Evolutionary conservation across 2,797 vertebrate species (phyloP), one percentile per base, ranked within the genome.

Genomic region (Sebastes itinus): DNA sequence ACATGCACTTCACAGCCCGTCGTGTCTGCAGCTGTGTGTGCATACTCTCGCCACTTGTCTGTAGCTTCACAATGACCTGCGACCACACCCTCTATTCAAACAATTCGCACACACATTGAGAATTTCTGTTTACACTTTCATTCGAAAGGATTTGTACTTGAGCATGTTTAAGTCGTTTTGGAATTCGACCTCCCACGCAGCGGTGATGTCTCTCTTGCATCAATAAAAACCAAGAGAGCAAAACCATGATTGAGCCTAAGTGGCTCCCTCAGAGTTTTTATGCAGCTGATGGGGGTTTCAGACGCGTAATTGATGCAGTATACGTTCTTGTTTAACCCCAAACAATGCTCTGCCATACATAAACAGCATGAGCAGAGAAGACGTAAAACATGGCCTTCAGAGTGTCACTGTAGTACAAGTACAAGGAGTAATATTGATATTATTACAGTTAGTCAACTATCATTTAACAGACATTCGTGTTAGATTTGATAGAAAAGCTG

Each of bases 321-420:
- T 75, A 83, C 65, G 13, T 16, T 77, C 60, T 68, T 92, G 89
- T 94, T 93, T 92, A 73, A 49, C 92, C 85, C 67, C 52, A 92
- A 93, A 94, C 90, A 93, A 38, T 16, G 61, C 25, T 70, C 33
- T 64, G 78, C 16, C 10, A 27, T 20, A 72, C 70, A 68, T 82
- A 89, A 93, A 92, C 86, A 92, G 27, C 2, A 2, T 42, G 66
- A 60, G 74, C 66, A 38, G 42, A 25, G 64, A 20, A 54, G 38
- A 81, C 23, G 27, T 62, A 75, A 60, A 83, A 83, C 32, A 46
- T 73, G 84, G 76, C 86, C 85, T 91, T 89, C 81, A 55, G 54
- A 72, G 64, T 64, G 56, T 79, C 78, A 82, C 25, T 32, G 67
- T 42, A 81, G 66, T 25, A 55, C 16, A 14, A 62, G 65, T 13